Evolutionary conservation across 2,888 invertebrate species (phyloP), one percentile per base, ranked within the genome.

Genomic region (Drosophila infuscata): DNA sequence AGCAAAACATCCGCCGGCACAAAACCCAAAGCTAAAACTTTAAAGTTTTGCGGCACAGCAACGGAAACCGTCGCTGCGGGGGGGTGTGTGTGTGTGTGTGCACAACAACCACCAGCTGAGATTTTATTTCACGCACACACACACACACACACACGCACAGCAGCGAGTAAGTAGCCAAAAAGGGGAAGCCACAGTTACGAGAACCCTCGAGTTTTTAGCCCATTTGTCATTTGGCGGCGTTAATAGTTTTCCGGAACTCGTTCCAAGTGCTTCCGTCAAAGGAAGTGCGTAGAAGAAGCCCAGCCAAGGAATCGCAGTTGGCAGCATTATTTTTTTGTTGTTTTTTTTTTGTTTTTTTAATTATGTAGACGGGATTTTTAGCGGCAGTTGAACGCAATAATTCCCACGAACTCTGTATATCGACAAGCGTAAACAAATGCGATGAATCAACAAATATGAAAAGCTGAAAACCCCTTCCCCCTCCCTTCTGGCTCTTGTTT

Each of bases 211-310:
- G 52, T 63, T 46, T 15, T 46, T 81, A 48, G 69, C 77, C 73
- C 81, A 80, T 82, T 82, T 82, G 80, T 79, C 82, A 81, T 82
- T 83, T 81, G 74, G 53, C 54, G 59, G 74, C 51, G 77, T 88
- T 88, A 84, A 85, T 88, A 88, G 85, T 86, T 89, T 88, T 88
- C 83, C 87, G 81, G 89, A 88, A 81, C 81, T 70, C 73, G 72
- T 73, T 74, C 74, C 70, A 70, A 79, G 72, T 76, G 80, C 83
- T 85, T 85, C 85, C 88, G 87, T 69, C 52, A 38, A 81, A 83
- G 89, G 91, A 89, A 89, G 78, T 90, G 89, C 91, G 83, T 79
- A 60, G 59, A 59, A 69, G 33, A 59, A 69, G 33, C 54, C 63
- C 32, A 56, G 43, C 43, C 46, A 65, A 88, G 88, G 79, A 85